These are phyloP conservation scores for Melinaea menophilus DNA, from an alignment of 2,888 invertebrate species.

Conservation along the genomic window DNA sequence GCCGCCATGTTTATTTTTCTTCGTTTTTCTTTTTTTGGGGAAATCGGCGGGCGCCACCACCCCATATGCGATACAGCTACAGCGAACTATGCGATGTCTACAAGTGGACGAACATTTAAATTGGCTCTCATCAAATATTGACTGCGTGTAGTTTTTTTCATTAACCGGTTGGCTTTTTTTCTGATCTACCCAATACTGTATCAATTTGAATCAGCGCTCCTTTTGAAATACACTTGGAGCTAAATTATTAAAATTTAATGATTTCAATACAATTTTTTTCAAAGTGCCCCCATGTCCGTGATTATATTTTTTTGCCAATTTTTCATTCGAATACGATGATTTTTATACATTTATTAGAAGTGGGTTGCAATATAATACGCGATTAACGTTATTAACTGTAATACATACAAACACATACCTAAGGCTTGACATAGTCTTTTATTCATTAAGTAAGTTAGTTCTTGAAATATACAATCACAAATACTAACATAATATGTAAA, in stretches of 20 bases:
- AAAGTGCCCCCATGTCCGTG: constrained; percentile 5
- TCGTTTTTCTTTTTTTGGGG: constrained; percentile 69
- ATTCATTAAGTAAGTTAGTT: too few relatives aligned
- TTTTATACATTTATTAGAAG: too few relatives aligned
- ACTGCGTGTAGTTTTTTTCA: constrained; percentile 75
- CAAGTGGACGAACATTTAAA: constrained; percentile 77
- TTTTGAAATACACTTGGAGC: constrained; percentile 45
- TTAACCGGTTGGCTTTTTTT: constrained; percentile 69
- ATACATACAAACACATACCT: too few relatives aligned
- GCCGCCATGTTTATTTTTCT: constrained; percentile 72
- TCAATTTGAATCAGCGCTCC: constrained; percentile 58
- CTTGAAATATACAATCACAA: too few relatives aligned
- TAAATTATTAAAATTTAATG: constrained; percentile 30
- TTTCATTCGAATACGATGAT: not conserved
- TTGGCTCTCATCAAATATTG: constrained; percentile 78
- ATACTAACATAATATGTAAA: too few relatives aligned
- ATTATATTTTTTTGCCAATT: not conserved
- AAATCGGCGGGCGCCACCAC: constrained; percentile 59
- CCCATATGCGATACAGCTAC: constrained; percentile 50
- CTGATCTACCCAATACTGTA: constrained; percentile 49
- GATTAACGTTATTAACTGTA: too few relatives aligned
- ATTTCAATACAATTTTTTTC: constrained; percentile 22
- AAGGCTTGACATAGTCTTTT: too few relatives aligned
- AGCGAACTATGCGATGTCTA: constrained; percentile 75
- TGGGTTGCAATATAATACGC: too few relatives aligned